Evolutionary conservation across 2,888 invertebrate genomes (phyloP).

Genomic region (Zhengitettix transpicula): DNA sequence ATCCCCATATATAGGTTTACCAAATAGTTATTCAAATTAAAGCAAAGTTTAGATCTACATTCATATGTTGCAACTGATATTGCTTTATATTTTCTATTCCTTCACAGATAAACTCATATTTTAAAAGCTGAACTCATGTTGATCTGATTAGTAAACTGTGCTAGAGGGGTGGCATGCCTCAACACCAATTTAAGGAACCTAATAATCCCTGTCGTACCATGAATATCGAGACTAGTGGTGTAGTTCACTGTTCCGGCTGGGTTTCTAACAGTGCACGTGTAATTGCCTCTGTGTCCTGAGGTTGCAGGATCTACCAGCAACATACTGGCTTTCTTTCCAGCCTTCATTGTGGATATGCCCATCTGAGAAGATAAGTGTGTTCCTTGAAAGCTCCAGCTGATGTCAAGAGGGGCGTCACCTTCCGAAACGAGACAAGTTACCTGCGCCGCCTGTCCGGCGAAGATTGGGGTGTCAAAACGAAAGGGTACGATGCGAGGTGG

Average conservation of each 20-base stretch:
- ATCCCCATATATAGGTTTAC: no score
- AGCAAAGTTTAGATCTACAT: no score
- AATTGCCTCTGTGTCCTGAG: slow-evolving; percentile 21
- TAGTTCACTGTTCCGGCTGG: slow-evolving; percentile 20
- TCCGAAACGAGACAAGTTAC: slow-evolving; percentile 46
- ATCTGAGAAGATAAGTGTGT: slow-evolving; percentile 23
- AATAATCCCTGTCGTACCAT: slow-evolving; percentile 5
- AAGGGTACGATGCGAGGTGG: slow-evolving; percentile 66
- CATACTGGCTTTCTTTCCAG: slow-evolving; percentile 30
- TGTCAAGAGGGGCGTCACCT: slow-evolving; percentile 38
- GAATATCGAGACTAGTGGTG: slow-evolving; percentile 16
- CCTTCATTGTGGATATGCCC: slow-evolving; percentile 25
- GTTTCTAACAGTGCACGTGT: slow-evolving; percentile 25
- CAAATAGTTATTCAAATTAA: no score
- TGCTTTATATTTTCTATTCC: no score
- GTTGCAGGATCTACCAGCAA: slow-evolving; percentile 26
- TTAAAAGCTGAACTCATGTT: no score
- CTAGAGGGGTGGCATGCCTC: no score
- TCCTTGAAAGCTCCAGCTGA: slow-evolving; percentile 35
- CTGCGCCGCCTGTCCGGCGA: slow-evolving; percentile 64
- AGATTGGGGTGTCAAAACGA: slow-evolving; percentile 56
- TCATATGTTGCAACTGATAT: no score
- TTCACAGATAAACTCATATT: no score
- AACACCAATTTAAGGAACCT: background rate
- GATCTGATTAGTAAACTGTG: no score